These are phyloP conservation scores for Cataglyphis altisquamis DNA, from an alignment of 2,888 invertebrate species.

Conservation along the genomic window DNA sequence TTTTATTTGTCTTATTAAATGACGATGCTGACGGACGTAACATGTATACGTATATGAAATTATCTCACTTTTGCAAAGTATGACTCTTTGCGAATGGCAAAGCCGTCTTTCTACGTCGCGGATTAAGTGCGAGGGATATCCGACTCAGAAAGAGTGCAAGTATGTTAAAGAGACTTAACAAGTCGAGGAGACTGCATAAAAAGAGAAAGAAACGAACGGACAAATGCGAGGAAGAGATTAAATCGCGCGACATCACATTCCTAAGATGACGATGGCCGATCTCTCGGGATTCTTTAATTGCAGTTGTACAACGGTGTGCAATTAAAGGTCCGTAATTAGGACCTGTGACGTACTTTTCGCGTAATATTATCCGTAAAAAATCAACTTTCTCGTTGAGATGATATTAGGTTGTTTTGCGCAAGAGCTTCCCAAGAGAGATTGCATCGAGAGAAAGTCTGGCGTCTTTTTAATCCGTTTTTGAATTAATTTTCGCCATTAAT, in stretches of 20 bases:
- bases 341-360: slow-evolving; percentile 59
- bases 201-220: slow-evolving; percentile 17
- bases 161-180: slow-evolving; percentile 65
- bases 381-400: slow-evolving; percentile 27
- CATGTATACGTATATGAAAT: not conserved
- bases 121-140: slow-evolving; percentile 32
- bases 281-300: slow-evolving; percentile 75
- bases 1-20: not conserved
- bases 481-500: slow-evolving; percentile 32
- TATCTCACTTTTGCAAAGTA: not conserved
- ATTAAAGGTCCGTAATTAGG: slow-evolving; percentile 75
- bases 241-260: slow-evolving; percentile 70
- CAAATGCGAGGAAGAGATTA: slow-evolving; percentile 64
- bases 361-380: slow-evolving; percentile 54
- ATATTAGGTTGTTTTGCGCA: slow-evolving; percentile 4
- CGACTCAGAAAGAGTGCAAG: slow-evolving; percentile 31
- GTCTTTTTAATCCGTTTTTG: not conserved
- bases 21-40: not conserved
- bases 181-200: slow-evolving; percentile 52
- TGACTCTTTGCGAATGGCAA: not conserved
- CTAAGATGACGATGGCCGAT: slow-evolving; percentile 55
- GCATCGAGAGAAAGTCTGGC: not conserved
- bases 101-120: slow-evolving; percentile 1
- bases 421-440: not conserved
- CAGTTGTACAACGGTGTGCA: slow-evolving; percentile 69